Evolutionary conservation across 2,113 vertebrate genomes (phyloP).

Genomic region (Leptobrachium ailaonicum): DNA sequence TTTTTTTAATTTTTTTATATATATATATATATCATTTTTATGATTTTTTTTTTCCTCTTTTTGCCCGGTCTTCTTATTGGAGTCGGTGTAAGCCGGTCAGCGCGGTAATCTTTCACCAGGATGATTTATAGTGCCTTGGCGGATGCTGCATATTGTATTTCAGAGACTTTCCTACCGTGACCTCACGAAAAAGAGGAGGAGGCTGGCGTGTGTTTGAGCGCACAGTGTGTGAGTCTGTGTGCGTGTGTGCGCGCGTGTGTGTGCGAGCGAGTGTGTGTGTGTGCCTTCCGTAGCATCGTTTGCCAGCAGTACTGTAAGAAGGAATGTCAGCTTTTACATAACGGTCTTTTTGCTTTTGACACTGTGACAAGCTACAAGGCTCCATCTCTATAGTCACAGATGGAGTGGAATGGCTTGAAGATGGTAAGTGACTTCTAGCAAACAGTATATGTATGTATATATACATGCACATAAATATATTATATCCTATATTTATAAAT

Average conservation of each 20-base stretch:
- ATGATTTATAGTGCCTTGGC: conserved; percentile 86
- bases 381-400: conserved; percentile 92
- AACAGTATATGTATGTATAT: conserved; percentile 10
- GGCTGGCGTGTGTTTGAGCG: conserved; percentile 91
- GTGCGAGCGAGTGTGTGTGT: conserved; percentile 86
- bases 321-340: conserved; percentile 93
- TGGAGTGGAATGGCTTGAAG: conserved; percentile 99
- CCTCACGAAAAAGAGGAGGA: conserved; percentile 94
- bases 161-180: conserved; percentile 89
- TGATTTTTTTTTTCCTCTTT: no score
- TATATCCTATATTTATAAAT: not conserved
- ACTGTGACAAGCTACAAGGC: conserved; percentile 79
- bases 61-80: conserved; percentile 16
- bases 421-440: conserved; percentile 86
- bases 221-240: conserved; percentile 71
- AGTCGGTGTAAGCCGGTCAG: conserved; percentile 71
- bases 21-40: no score
- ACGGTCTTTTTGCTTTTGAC: conserved; percentile 83
- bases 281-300: conserved; percentile 92
- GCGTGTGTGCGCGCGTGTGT: conserved; percentile 84
- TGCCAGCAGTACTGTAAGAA: conserved; percentile 93
- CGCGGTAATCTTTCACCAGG: conserved; percentile 75
- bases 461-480: no score
- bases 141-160: conserved; percentile 80
- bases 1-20: no score